A percentile compares a stretch with the other conserved stretches of the same genome.
Conservation (phyloP, 2,113 vertebrate genomes). For the Hydropotes inermis region DNA sequence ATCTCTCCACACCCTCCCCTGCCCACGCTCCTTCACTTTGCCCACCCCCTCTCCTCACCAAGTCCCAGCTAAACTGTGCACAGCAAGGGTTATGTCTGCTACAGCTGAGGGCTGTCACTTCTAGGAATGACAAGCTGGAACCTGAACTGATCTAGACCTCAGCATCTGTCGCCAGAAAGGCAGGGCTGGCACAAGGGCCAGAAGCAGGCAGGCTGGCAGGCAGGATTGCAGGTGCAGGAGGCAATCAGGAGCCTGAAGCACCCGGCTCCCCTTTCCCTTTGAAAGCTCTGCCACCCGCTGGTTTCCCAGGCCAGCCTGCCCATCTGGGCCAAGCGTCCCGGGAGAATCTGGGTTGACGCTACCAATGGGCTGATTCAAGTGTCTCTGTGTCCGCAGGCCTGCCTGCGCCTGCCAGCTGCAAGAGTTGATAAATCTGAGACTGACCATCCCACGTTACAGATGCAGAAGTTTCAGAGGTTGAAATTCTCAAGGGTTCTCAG, state of each 20-base stretch:
- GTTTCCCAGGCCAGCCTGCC: background rate
- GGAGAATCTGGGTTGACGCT: background rate
- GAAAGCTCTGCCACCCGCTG: background rate
- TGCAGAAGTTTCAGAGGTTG: background rate
- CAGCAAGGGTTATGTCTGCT: background rate
- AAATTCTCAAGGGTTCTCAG: background rate
- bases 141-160: background rate
- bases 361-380: background rate
- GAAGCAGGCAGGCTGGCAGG: background rate
- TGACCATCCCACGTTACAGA: background rate
- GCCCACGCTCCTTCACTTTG: background rate
- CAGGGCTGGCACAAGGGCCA: fast-evolving
- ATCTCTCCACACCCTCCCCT: background rate
- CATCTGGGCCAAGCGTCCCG: background rate
- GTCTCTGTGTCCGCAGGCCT: background rate
- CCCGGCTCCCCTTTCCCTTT: background rate
- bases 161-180: background rate
- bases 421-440: background rate
- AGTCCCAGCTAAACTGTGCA: background rate
- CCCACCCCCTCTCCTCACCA: background rate
- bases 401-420: background rate
- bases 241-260: background rate
- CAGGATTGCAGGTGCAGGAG: background rate
- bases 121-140: background rate
- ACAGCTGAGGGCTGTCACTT: background rate